phyloP scores from a whole-genome alignment of 1,140 invertebrate genomes.

The Lordiphosa collinella region DNA sequence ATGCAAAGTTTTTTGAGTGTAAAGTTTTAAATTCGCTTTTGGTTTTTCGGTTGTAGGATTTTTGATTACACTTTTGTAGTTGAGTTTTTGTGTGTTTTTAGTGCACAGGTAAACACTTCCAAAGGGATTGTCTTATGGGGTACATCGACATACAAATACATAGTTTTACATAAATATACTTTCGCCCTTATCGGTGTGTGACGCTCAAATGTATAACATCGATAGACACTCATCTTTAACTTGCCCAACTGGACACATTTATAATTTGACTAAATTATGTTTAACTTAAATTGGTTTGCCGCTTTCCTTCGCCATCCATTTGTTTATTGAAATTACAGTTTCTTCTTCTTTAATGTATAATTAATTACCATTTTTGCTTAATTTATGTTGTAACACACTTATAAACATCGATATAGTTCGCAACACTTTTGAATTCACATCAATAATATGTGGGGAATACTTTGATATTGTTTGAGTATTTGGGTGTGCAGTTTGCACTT shows the following conservation, averaged over 20 bases:
- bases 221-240: slow-evolving; percentile 6
- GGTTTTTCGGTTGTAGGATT: slow-evolving; percentile 5
- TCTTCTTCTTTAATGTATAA: slow-evolving; percentile 62
- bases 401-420: slow-evolving; percentile 64
- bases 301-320: slow-evolving; percentile 34
- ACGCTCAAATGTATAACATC: slow-evolving; percentile 15
- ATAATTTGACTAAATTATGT: slow-evolving; percentile 57
- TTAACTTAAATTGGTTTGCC: slow-evolving; percentile 51
- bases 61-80: slow-evolving; percentile 16
- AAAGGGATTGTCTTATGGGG: slow-evolving; percentile 73
- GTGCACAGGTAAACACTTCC: slow-evolving; percentile 47
- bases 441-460: slow-evolving; percentile 45
- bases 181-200: slow-evolving; percentile 9
- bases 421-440: slow-evolving; percentile 56
- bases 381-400: slow-evolving; percentile 53
- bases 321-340: slow-evolving; percentile 80
- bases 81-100: slow-evolving; percentile 44
- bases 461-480: slow-evolving; percentile 52
- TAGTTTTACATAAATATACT: slow-evolving; percentile 68
- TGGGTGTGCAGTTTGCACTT: background rate
- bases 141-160: slow-evolving; percentile 71
- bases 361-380: slow-evolving; percentile 65
- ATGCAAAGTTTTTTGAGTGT: slow-evolving; percentile 60
- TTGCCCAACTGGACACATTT: slow-evolving; percentile 24
- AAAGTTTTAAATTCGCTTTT: slow-evolving; percentile 57